Base-by-base conservation (phyloP, 92 coral and sea anemone species). In the Siderastrea radians region DNA sequence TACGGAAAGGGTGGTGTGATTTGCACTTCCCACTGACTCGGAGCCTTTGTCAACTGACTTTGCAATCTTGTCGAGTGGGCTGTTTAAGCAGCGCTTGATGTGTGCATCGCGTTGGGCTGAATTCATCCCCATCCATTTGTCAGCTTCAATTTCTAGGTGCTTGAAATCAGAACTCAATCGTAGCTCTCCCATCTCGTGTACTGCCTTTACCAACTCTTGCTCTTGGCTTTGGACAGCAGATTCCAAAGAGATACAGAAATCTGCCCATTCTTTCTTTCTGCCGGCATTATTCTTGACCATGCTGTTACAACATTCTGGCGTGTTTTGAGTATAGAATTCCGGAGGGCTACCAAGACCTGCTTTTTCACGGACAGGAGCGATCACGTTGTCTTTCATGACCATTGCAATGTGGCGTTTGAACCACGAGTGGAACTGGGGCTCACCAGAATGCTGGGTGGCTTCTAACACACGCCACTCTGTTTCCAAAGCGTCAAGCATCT, bases 331-430 rank as follows among this genome's bases (percentile, higher is more conserved):
- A 59, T 90, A 90, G 48, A 84, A 78, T 73, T 84, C 93, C 3
- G 81, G 80, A 38, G 93, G 88, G 10, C 88, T 80, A 1, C 90
- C 90, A 54, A 92, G 90, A 16, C 87, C 92, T 38, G 95, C 92
- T 38, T 88, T 73, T 77, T 92, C 49, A 63, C 90, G 49, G 26
- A 88, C 68, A 45, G 92, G 92, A 43, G 92, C 65, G 81, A 92
- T 88, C 77, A 92, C 86, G 72, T 79, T 88, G 12, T 92, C 95
- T 82, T 92, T 92, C 86, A 92, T 69, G 50, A 88, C 90, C 68
- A 83, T 74, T 17, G 86, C 52, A 65, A 83, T 79, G 60, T 75
- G 85, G 50, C 50, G 55, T 68, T 91, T 73, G 84, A 91, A 87
- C 92, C 94, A 87, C 15, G 83, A 6, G 44, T 44, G 77, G 80